Evolutionary conservation across 2,888 invertebrate genomes (phyloP).

Genomic region (Kryphioiulus occultus): DNA sequence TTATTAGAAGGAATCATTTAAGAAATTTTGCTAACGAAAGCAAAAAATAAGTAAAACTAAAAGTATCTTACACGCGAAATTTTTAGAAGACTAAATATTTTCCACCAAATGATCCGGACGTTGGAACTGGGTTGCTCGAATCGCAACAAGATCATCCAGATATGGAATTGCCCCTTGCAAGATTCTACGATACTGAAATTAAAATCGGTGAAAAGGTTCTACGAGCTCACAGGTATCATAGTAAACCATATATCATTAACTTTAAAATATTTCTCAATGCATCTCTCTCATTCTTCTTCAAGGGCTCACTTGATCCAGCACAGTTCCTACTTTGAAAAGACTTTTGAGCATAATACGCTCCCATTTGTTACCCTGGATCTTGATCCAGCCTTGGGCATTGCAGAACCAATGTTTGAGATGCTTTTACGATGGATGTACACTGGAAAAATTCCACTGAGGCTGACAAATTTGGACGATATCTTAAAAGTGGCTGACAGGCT

Average conservation of each 20-base stretch:
- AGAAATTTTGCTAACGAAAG: no score
- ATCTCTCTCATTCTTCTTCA: not conserved
- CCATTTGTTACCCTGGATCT: slow-evolving; percentile 18
- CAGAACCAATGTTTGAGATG: not conserved
- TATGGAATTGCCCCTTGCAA: not conserved
- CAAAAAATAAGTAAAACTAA: no score
- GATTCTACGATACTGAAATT: slow-evolving; percentile 35
- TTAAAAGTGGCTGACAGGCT: slow-evolving; percentile 31
- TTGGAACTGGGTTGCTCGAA: not conserved
- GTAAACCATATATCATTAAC: not conserved
- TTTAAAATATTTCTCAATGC: not conserved
- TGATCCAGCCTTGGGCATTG: not conserved
- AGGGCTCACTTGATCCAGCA: slow-evolving; percentile 30
- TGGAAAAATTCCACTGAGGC: not conserved
- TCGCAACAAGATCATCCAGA: not conserved
- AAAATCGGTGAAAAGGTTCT: not conserved
- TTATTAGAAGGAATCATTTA: no score
- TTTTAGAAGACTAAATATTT: not conserved
- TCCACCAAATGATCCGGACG: not conserved
- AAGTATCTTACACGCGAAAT: not conserved
- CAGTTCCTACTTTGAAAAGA: slow-evolving; percentile 7
- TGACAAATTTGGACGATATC: not conserved
- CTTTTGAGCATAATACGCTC: not conserved
- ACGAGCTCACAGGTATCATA: not conserved
- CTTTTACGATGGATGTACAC: slow-evolving; percentile 44